Evolutionary conservation across 2,113 vertebrate genomes (phyloP).

Genomic region (Myxocyprinus asiaticus): DNA sequence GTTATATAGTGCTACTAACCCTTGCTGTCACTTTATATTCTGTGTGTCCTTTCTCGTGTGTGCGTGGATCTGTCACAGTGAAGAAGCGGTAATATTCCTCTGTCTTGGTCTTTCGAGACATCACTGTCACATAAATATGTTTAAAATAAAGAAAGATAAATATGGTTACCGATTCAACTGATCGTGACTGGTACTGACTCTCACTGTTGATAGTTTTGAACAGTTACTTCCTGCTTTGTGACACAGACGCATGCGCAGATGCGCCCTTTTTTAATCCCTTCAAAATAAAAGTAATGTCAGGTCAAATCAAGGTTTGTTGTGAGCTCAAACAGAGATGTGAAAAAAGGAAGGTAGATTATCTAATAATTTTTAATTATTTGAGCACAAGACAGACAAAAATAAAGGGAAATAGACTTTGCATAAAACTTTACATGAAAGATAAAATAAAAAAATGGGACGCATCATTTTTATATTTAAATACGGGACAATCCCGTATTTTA

Average conservation of each 20-base stretch:
- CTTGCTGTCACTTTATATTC: slow-evolving; percentile 88
- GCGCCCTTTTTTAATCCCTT: not conserved
- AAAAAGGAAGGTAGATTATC: too few species aligned
- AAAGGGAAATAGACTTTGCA: too few species aligned
- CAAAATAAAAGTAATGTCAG: slow-evolving; percentile 24
- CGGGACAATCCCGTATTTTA: too few species aligned
- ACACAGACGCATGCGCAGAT: slow-evolving; percentile 33
- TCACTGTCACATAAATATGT: slow-evolving; percentile 48
- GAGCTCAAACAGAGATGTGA: too few species aligned
- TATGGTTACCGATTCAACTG: slow-evolving; percentile 36
- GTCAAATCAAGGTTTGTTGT: not conserved
- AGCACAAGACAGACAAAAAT: too few species aligned
- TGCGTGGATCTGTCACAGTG: slow-evolving; percentile 80
- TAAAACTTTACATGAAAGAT: too few species aligned
- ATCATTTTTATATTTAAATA: too few species aligned
- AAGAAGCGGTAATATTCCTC: slow-evolving; percentile 85
- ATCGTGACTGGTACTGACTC: slow-evolving; percentile 11
- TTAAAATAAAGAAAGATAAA: not conserved
- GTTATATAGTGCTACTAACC: slow-evolving; percentile 68
- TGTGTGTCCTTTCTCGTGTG: slow-evolving; percentile 87
- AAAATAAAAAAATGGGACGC: too few species aligned
- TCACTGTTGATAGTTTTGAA: slow-evolving; percentile 23
- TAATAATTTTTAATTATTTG: too few species aligned
- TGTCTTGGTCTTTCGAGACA: slow-evolving; percentile 83
- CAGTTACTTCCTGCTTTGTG: slow-evolving; percentile 64